Evolutionary conservation across 53 echinoderm and acorn worm species (phyloP).

Genomic region (Crossaster papposus): DNA sequence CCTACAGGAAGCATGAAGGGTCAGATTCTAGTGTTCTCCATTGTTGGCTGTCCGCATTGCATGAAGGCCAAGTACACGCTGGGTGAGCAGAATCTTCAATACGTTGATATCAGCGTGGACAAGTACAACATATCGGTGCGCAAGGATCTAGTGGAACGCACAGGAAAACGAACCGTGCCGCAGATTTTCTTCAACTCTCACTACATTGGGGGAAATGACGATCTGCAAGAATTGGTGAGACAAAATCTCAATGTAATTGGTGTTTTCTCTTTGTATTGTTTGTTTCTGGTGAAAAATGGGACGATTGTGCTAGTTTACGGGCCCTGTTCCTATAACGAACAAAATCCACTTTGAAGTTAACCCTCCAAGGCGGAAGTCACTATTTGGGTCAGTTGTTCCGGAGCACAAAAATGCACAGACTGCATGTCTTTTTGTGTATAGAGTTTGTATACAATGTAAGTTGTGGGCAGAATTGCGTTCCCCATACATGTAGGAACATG

Average conservation of each 20-base stretch:
- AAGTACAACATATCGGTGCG: slow-evolving; percentile 76
- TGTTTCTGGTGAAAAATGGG: neutral
- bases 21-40: slow-evolving; percentile 83
- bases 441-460: no score
- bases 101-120: slow-evolving; percentile 81
- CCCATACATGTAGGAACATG: no score
- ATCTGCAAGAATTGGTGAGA: slow-evolving; percentile 86
- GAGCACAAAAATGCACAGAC: no score
- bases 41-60: slow-evolving; percentile 93
- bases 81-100: slow-evolving; percentile 68
- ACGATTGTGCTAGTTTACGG: no score
- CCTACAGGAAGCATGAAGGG: slow-evolving; percentile 69
- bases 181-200: slow-evolving; percentile 91
- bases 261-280: neutral
- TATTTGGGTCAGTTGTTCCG: no score
- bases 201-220: slow-evolving; percentile 87
- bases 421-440: no score
- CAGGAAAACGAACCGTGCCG: slow-evolving; percentile 82
- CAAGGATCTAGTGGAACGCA: slow-evolving; percentile 66
- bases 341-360: no score
- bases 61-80: slow-evolving; percentile 79
- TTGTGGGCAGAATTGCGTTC: no score
- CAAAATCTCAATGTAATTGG: neutral
- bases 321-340: no score
- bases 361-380: no score